Evolutionary conservation across 1,140 invertebrate species (phyloP).

Genomic region (Brachionus rotundiformis): DNA sequence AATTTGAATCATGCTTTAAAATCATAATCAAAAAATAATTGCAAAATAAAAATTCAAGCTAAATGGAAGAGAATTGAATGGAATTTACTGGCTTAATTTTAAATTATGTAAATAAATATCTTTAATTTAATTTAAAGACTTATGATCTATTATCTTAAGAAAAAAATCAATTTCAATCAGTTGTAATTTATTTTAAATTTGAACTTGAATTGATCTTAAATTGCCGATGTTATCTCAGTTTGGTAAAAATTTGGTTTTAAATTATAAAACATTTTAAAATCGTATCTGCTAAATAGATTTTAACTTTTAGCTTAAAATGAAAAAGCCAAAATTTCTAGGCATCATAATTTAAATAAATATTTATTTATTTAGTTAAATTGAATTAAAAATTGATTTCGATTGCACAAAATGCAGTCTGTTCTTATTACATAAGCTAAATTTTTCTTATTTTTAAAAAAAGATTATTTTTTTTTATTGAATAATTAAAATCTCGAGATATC

Average conservation of each 20-base stretch:
- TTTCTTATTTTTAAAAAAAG: too few species aligned
- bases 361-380: too few species aligned
- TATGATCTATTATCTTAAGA: background rate
- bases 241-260: background rate
- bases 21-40: conserved; percentile 14
- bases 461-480: too few species aligned
- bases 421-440: too few species aligned
- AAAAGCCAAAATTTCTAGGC: background rate
- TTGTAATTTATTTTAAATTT: background rate
- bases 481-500: too few species aligned
- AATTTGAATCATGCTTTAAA: background rate
- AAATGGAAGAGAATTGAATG: background rate
- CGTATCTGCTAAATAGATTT: background rate
- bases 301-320: background rate
- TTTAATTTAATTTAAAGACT: background rate
- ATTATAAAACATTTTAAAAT: background rate
- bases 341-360: background rate
- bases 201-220: background rate
- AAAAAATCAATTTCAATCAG: background rate
- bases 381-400: too few species aligned
- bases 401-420: too few species aligned
- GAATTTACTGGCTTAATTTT: background rate
- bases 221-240: background rate
- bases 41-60: background rate
- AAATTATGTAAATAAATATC: background rate